These are phyloP conservation scores for Siderastrea siderea DNA, from an alignment of 92 coral and sea anemone species.

Conservation along the genomic window DNA sequence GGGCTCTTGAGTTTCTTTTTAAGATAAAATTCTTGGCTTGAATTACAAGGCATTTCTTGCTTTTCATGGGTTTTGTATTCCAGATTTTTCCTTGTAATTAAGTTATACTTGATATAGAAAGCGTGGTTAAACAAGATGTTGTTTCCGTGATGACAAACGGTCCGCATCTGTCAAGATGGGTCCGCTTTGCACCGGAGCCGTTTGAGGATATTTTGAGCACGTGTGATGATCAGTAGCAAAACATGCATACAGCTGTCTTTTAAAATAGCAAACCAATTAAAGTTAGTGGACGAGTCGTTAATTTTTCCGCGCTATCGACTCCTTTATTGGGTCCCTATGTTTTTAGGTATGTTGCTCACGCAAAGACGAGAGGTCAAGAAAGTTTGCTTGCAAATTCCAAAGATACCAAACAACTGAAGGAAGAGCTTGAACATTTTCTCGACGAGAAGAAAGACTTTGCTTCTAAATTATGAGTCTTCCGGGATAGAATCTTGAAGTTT, in stretches of 20 bases:
- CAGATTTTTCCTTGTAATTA: not conserved
- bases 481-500: too few relatives aligned
- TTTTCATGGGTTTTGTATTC: slow-evolving; percentile 1
- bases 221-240: not conserved
- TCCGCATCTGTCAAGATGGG: slow-evolving; percentile 13
- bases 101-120: slow-evolving; percentile 5
- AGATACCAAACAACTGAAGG: not conserved
- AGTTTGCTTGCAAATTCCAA: not conserved
- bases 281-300: not conserved
- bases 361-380: not conserved
- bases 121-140: not conserved
- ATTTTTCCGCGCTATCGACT: not conserved
- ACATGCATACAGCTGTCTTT: not conserved
- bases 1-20: slow-evolving; percentile 3
- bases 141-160: slow-evolving; percentile 6
- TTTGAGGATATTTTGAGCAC: not conserved
- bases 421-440: too few relatives aligned
- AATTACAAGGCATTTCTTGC: slow-evolving; percentile 19
- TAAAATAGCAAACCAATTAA: not conserved
- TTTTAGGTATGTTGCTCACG: not conserved
- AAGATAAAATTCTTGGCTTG: slow-evolving; percentile 9
- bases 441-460: too few relatives aligned
- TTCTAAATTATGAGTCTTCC: too few relatives aligned
- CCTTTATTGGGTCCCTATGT: too few relatives aligned
- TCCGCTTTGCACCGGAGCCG: not conserved